These are phyloP conservation scores for Hemaris fuciformis DNA, from an alignment of 2,888 invertebrate species.

Conservation along the genomic window DNA sequence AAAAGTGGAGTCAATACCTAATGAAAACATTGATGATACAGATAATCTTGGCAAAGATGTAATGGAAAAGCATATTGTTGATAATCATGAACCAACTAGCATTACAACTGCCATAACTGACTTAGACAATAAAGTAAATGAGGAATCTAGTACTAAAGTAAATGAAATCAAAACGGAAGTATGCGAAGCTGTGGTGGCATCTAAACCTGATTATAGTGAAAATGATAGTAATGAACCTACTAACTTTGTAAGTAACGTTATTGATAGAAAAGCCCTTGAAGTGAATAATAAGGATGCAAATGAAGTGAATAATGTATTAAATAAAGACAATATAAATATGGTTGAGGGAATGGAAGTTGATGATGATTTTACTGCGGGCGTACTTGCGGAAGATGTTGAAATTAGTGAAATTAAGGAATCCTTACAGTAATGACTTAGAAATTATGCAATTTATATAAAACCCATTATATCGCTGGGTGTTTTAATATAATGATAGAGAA, in stretches of 20 bases:
- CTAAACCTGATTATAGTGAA: not conserved
- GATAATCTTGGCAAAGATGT: not conserved
- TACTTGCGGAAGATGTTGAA: not conserved
- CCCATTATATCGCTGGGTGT: slow-evolving; percentile 1
- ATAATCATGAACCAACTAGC: not conserved
- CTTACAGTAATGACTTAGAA: not conserved
- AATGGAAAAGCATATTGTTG: not conserved
- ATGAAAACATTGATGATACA: not conserved
- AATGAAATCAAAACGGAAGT: not conserved
- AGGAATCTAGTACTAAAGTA: not conserved
- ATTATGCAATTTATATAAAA: not conserved
- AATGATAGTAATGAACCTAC: not conserved
- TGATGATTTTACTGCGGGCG: not conserved
- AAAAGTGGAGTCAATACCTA: too few relatives aligned
- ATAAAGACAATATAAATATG: slow-evolving; percentile 7
- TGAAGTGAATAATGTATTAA: not conserved
- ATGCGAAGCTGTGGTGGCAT: not conserved
- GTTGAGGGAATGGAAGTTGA: not conserved
- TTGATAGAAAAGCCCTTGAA: not conserved
- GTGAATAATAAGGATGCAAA: not conserved
- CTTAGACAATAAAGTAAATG: not conserved
- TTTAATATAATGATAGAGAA: not conserved
- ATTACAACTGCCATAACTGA: not conserved
- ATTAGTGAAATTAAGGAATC: not conserved
- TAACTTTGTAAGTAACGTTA: not conserved